These are phyloP conservation scores for Oncopodura yosiiana DNA, from an alignment of 1,140 invertebrate genomes.

Conservation along the genomic window DNA sequence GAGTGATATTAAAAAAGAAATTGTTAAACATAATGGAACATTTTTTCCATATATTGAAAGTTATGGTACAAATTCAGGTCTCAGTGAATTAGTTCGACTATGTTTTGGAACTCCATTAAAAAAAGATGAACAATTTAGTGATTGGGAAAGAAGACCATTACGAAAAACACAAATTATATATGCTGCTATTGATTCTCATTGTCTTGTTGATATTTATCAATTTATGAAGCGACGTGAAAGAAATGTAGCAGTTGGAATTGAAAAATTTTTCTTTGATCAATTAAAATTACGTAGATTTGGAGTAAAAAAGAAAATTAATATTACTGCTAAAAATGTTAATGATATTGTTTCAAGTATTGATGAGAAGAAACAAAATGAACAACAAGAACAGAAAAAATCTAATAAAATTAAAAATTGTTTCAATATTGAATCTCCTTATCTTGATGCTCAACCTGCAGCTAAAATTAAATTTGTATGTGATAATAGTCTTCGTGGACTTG, in stretches of 20 bases:
- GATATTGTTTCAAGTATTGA: no score
- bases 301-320: no score
- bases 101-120: constrained; percentile 62
- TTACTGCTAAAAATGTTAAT: no score
- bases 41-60: constrained; percentile 1
- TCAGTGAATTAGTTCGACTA: constrained; percentile 51
- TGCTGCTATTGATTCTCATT: constrained; percentile 69
- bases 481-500: constrained; percentile 47
- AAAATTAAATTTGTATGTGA: constrained; percentile 47
- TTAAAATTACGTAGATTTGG: no score
- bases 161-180: constrained; percentile 62
- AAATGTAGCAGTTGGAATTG: constrained; percentile 51
- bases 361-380: no score
- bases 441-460: constrained; percentile 1
- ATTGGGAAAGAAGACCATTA: constrained; percentile 73
- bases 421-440: constrained; percentile 15
- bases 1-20: not conserved
- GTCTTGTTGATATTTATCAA: constrained; percentile 63
- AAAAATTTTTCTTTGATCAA: no score
- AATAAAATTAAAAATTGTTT: not conserved
- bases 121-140: constrained; percentile 75
- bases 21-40: not conserved
- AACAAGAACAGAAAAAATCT: no score
- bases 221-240: constrained; percentile 43
- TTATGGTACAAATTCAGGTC: not conserved